Base-by-base conservation (phyloP, 2,113 vertebrate genomes). In the Sula dactylatra region DNA sequence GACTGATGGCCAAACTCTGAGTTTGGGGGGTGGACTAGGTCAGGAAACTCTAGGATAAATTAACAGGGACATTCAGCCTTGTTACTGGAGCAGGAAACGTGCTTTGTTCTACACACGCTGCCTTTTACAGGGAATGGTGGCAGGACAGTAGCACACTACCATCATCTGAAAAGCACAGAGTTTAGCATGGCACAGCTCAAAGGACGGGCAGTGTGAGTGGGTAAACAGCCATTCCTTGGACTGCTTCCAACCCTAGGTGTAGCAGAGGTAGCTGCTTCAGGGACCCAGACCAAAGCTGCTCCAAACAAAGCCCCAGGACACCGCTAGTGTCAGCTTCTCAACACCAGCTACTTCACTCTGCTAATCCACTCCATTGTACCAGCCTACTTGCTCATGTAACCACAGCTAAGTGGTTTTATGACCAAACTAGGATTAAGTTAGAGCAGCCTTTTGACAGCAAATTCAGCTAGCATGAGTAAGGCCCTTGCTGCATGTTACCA, bases 71-170 rank as follows among this genome's bases (percentile, higher is more conserved):
- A 17, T 56, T 56, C 49, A 77, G 38, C 81, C 67, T 62, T 14
- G 25, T 42, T 83, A 5, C 19, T 36, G 13, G 32, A 72, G 29
- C 40, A 89, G 64, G 45, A 56, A 72, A 61, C 18, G 32, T 29
- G 17, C 27, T 93, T 90, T 74, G 58, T 36, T 88, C 27, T 19
- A 34, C 9, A 6, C 2, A 7, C n/a, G 17, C 44, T 85, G 58
- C n/a, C 69, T 72, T 52, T 56, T n/a, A 61, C 42, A 74, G 70
- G 24, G 50, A 42, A n/a, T 3, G 10, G 22, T 55, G 58, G 64
- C 47, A 89, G 40, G 19, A 22, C 26, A 62, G 40, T 15, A 8
- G 10, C 22, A 25, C 0, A 0, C 49, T 70, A 31, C 31, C 10
- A 11, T 38, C 26, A 47, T 52, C 20, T 77, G 19, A 47, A 77